Base-by-base conservation (phyloP, 2,797 vertebrate species). In the Enteromius unitaeniatus region DNA sequence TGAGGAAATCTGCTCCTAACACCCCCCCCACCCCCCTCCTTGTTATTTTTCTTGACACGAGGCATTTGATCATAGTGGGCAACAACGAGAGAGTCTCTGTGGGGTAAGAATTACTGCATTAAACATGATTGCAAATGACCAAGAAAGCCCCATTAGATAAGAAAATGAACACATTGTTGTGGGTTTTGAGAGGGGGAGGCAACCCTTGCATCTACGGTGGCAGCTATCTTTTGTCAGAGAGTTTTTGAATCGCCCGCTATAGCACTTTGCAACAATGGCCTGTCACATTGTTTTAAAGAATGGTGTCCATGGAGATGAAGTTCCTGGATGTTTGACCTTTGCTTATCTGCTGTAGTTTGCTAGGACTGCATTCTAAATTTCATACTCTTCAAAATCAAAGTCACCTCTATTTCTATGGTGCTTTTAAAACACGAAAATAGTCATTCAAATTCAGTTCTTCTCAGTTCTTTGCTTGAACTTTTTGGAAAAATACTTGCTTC, bases 1-100 rank as follows among this genome's bases (percentile, higher is more conserved):
- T 94, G 93, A 94, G 92, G 93, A 95, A 93, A 93, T 95, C 92
- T 92, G 90, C 89, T 90, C 42, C 23, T 14, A 31, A 60, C 77
- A 37, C 4, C 34, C 34, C 34, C 34, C 34, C 34, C 67, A 5
- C 11, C 60, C 13, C 68, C 37, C 45, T 14, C 51, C 2, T 40
- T 23, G 8, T 49, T 68, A 14, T 37, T 42, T 75, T 26, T 23
- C 15, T 23, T 62, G 28, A 49, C 26, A 58, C 17, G 9, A 83
- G 75, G 76, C 28, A 83, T 87, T 82, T 76, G 74, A 87, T 60
- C n/a, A 60, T 79, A 81, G 76, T 40, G 45, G n/a, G 17, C 68
- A 83, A 85, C 81, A 78, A 82, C 42, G 40, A 83, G 65, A 60
- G 40, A 83, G 73, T 81, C 31, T 69, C 47, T 42, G 15, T 40